These are phyloP conservation scores for Drosophila siamana DNA, from an alignment of 2,888 invertebrate genomes.

Conservation along the genomic window DNA sequence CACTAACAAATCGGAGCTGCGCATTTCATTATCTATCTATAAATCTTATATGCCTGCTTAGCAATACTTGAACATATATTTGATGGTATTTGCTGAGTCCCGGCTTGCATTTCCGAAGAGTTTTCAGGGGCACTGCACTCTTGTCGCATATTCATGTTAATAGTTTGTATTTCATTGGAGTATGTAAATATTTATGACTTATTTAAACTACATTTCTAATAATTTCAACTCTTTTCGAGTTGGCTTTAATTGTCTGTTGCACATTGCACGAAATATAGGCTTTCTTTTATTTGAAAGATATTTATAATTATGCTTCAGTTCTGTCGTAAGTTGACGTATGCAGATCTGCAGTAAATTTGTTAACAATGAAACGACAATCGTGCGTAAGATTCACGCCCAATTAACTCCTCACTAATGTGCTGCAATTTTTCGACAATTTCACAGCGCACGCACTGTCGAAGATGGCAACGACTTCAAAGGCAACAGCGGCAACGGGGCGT, in stretches of 20 bases:
- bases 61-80: not conserved
- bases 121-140: not conserved
- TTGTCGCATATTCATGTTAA: not conserved
- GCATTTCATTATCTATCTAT: slow-evolving; percentile 6
- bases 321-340: not conserved
- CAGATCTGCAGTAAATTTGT: not conserved
- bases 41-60: not conserved
- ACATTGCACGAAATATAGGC: no score
- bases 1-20: slow-evolving; percentile 10
- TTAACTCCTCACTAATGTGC: slow-evolving; percentile 51
- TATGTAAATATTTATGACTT: not conserved
- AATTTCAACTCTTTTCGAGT: not conserved
- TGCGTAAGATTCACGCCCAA: slow-evolving; percentile 18
- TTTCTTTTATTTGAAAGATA: not conserved
- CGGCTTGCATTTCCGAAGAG: not conserved
- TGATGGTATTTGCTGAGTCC: no score
- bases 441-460: slow-evolving; percentile 52
- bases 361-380: not conserved
- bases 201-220: not conserved
- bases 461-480: slow-evolving; percentile 38
- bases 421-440: slow-evolving; percentile 44
- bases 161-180: no score
- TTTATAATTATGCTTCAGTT: not conserved
- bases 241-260: no score
- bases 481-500: slow-evolving; percentile 26